Evolutionary conservation across 2,797 vertebrate species (phyloP).

Genomic region (Eulemur coronatus): DNA sequence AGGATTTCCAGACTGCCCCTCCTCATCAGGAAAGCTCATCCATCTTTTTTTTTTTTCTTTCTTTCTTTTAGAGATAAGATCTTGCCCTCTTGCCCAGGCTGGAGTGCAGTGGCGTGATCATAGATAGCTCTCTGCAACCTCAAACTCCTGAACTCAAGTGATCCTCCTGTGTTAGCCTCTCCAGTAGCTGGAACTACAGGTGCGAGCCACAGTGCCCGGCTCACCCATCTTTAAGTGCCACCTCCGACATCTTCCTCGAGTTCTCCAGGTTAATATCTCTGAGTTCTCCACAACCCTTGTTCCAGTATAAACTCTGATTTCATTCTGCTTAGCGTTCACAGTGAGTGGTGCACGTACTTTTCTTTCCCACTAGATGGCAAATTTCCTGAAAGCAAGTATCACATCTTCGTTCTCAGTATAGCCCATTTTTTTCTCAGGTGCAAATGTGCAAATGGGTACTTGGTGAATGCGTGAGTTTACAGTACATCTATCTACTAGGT

Average conservation of each 20-base stretch:
- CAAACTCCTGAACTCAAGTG: not conserved
- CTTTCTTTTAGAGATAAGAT: not conserved
- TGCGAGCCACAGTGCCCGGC: not conserved
- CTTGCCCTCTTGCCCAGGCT: not conserved
- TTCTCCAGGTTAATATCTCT: not conserved
- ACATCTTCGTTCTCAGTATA: not conserved
- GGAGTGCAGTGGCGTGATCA: not conserved
- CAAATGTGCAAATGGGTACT: not conserved
- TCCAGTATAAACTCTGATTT: not conserved
- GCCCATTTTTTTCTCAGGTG: not conserved
- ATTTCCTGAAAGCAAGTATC: not conserved
- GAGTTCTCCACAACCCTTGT: not conserved
- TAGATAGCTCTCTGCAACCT: not conserved
- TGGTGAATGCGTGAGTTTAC: not conserved
- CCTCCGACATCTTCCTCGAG: not conserved
- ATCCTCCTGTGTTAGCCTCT: not conserved
- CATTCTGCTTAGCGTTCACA: accelerated
- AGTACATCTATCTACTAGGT: not conserved
- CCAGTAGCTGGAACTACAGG: not conserved
- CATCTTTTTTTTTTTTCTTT: not conserved
- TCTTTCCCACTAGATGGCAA: conserved; percentile 60
- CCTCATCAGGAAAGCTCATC: not conserved
- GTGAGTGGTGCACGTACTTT: not conserved
- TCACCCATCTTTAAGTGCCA: not conserved
- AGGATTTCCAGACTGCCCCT: not conserved